A percentile compares a stretch with the other conserved stretches of the same genome.
phyloP scores from a whole-genome alignment of 23 tunicate genomes.

The Clavelina lepadiformis region DNA sequence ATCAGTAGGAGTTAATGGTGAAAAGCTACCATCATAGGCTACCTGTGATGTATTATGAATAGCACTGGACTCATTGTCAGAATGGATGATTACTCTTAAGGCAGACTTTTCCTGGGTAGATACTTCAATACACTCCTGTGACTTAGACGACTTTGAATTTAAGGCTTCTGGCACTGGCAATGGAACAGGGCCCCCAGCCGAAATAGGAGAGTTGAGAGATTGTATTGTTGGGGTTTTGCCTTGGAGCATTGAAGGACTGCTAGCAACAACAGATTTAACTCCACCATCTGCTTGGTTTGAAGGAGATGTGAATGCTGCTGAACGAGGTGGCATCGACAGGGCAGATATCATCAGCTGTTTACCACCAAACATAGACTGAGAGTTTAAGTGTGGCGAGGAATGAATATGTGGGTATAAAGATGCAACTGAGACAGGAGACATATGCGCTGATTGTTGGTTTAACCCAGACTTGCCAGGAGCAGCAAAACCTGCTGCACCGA shows the following conservation, averaged over 20 bases:
- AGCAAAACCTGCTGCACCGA: slow-evolving; percentile 71
- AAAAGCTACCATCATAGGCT: slow-evolving; percentile 58
- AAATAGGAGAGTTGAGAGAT: slow-evolving; percentile 1
- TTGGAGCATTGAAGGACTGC: too few relatives aligned
- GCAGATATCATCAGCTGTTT: slow-evolving; percentile 81
- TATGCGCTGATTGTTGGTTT: neutral
- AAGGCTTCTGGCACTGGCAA: neutral
- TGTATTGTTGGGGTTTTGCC: too few relatives aligned
- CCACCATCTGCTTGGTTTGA: neutral
- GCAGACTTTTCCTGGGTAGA: slow-evolving; percentile 9
- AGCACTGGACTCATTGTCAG: neutral
- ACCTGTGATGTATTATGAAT: too few relatives aligned
- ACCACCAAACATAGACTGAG: slow-evolving; percentile 34
- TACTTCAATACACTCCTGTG: neutral
- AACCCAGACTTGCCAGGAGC: slow-evolving; percentile 36
- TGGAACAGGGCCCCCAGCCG: neutral
- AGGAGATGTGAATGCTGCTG: neutral
- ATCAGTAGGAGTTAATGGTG: slow-evolving; percentile 75
- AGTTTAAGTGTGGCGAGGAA: slow-evolving; percentile 32
- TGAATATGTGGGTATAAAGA: slow-evolving; percentile 67
- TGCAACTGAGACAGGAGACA: slow-evolving; percentile 8
- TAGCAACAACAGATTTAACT: too few relatives aligned
- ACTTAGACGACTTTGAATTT: too few relatives aligned
- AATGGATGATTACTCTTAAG: neutral
- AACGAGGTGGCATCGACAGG: too few relatives aligned